Evolutionary conservation across 2,888 invertebrate genomes (phyloP), one percentile per base, ranked within the genome.

Genomic region (Tenthredo scrophulariae): DNA sequence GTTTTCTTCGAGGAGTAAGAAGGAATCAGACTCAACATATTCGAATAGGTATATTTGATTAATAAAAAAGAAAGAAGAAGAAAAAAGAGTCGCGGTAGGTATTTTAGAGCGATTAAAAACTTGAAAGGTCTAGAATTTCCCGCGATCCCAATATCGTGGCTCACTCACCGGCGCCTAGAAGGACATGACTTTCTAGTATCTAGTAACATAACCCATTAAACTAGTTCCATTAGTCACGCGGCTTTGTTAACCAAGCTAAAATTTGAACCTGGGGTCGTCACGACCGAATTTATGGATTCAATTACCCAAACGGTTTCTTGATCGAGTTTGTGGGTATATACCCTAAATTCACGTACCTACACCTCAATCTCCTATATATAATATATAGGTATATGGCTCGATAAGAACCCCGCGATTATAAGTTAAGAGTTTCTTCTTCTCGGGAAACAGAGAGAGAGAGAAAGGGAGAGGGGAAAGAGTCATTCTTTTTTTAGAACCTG

Each of bases 151-250:
- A 80, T 80, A 80, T 80, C 40, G 40, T 62, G 10, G 72, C 43
- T n/a, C 22, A 22, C 22, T n/a, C 72, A 40, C 37, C 80, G 37
- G 58, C 80, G 80, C 80, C 80, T 80, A 80, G 80, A 80, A 80
- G 80, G 80, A 80, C 80, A 80, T 80, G 80, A 80, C 80, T 80
- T 80, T 80, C 80, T 80, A 80, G 80, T 80, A 80, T 80, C 80
- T 40, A 62, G 77, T 77, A 77, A 80, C 62, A 40, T 62, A 80
- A 62, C 80, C 80, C 62, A 80, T 80, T 80, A 80, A 80, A 80
- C 80, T 80, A 80, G 80, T 80, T 80, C 40, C 80, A 80, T 80
- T 80, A 50, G 80, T 80, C 80, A 80, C 80, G 67, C 67, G 58
- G 80, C 62, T 80, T 80, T 62, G 80, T 80, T 80, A 62, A 62